Conservation (phyloP, 2,113 vertebrate genomes). For the Megalops atlanticus region DNA sequence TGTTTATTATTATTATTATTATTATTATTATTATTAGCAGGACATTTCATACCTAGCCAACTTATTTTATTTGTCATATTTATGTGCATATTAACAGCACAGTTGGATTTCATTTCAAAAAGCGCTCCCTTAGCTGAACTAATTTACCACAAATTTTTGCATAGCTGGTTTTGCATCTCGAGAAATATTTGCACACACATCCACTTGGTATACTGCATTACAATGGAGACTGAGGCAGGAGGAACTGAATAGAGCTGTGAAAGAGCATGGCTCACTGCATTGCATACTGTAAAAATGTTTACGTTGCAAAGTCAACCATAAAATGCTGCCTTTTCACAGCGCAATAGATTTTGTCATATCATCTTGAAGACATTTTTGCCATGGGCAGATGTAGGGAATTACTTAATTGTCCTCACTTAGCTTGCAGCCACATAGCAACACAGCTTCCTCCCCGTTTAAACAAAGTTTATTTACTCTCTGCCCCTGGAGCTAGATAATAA, state of each 20-base stretch:
- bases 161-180: background rate
- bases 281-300: background rate
- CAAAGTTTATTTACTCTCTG: conserved; percentile 31
- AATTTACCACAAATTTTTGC: background rate
- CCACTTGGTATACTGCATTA: background rate
- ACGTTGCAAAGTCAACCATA: no score
- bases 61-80: background rate
- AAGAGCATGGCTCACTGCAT: background rate
- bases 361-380: background rate
- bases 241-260: background rate
- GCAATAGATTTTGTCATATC: no score
- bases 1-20: no score
- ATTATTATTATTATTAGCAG: no score
- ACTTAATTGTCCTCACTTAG: background rate
- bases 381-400: background rate
- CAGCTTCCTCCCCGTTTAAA: conserved; percentile 11
- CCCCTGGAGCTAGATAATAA: conserved; percentile 29
- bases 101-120: background rate
- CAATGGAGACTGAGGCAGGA: background rate
- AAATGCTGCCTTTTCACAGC: no score
- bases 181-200: background rate
- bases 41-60: background rate
- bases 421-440: background rate
- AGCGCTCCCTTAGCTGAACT: background rate
- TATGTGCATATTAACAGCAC: background rate